Base-by-base conservation (phyloP, 2,797 vertebrate species). In the Sebastes kiyomatsui region DNA sequence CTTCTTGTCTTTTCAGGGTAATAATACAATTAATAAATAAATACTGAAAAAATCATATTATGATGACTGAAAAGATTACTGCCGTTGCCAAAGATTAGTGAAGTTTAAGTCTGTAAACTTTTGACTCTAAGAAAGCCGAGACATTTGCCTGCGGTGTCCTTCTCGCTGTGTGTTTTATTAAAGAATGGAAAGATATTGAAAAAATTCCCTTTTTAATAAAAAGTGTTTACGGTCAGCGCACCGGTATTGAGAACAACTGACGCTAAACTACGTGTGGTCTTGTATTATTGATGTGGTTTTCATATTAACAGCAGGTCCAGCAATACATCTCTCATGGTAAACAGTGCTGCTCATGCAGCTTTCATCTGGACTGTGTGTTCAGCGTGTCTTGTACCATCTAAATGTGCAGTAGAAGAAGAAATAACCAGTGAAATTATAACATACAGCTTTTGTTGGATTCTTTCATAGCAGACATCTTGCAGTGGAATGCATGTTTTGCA, bases 171-270 rank as follows among this genome's bases (percentile, higher is more conserved):
- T 67, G 22, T 71, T 75, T 70, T 35, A 66, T 71, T 55, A 71
- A 42, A 13, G 52, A 72, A 14, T 30, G n/a, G n/a, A 38, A 59
- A 18, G 20, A 49, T 62, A 66, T 72, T 59, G 54, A 4, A 46
- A 69, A 69, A 38, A 5, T n/a, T 23, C 30, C 38, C 25, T 69
- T 80, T 77, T 77, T 77, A 69, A 73, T 77, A 65, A 74, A 54
- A 77, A 14, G 14, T 55, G 54, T 77, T 80, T 56, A 69, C 25
- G 13, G 30, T 69, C 65, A 74, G 65, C n/a, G 59, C 33, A 35
- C 20, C 5, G 4, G 7, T 9, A 16, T 10, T 33, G 27, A 65
- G n/a, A 56, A 30, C 18, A 28, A 32, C 20, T 42, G 23, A 25
- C 12, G 66, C 2, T 6, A 16, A 58, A 64, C 67, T 22, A 22